Conservation (phyloP, 2,113 vertebrate genomes). For the Mus spicilegus region DNA sequence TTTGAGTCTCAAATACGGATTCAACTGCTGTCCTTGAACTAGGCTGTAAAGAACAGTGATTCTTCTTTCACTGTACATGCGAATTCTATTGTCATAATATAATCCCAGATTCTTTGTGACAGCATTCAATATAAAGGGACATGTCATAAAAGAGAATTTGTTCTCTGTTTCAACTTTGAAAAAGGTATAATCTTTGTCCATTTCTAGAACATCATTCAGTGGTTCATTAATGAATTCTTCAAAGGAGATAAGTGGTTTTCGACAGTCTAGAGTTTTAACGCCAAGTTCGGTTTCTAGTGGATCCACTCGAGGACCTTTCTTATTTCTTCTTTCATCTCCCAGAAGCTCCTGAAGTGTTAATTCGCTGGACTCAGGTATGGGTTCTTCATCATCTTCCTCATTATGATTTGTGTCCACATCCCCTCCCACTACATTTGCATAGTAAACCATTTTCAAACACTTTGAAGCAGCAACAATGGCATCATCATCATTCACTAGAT, state of each 20-base stretch:
- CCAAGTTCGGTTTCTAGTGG: conserved; percentile 96
- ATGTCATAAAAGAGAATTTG: conserved; percentile 99
- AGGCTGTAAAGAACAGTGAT: conserved; percentile 98
- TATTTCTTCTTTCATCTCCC: conserved; percentile 96
- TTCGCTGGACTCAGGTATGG: conserved; percentile 93
- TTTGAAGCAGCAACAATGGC: conserved; percentile 96
- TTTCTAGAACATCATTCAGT: conserved; percentile 98
- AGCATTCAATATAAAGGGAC: conserved; percentile 97
- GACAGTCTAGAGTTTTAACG: conserved; percentile 94
- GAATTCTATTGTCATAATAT: conserved; percentile 99
- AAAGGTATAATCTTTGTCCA: conserved; percentile 99
- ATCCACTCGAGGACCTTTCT: conserved; percentile 95
- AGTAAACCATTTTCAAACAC: conserved; percentile 99
- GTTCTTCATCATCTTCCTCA: conserved; percentile 97
- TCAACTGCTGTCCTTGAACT: conserved; percentile 97
- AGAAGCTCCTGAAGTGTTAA: conserved; percentile 96
- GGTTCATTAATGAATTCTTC: conserved; percentile 99
- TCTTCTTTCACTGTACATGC: conserved; percentile 99
- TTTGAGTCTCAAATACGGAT: conserved; percentile 96
- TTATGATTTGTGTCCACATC: conserved; percentile 95
- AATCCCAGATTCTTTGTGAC: conserved; percentile 98
- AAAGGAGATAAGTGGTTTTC: conserved; percentile 94
- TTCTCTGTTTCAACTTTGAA: conserved; percentile 99
- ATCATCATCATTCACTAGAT: conserved; percentile 97
- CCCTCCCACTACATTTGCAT: conserved; percentile 95